Evolutionary conservation across 1,140 invertebrate genomes (phyloP).

Genomic region (Calycopis cecrops): DNA sequence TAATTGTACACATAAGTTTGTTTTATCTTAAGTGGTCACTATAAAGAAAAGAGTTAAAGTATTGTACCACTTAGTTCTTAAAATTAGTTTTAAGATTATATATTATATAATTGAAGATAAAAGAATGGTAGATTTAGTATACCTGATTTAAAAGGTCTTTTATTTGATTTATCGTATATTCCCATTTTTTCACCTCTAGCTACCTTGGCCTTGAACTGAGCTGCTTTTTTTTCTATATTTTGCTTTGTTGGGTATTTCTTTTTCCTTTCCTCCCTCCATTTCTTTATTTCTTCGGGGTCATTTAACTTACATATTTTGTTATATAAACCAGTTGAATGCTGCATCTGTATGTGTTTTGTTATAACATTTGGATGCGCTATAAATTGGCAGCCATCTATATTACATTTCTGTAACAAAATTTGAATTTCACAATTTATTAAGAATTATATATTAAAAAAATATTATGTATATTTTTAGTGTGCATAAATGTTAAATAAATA

Average conservation of each 20-base stretch:
- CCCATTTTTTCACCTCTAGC: constrained; percentile 82
- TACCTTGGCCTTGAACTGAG: constrained; percentile 79
- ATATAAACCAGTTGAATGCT: constrained; percentile 87
- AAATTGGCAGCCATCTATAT: constrained; percentile 88
- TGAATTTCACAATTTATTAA: neutral
- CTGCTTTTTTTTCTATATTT: constrained; percentile 81
- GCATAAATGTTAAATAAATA: too few relatives aligned
- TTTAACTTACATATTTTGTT: constrained; percentile 83
- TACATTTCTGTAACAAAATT: constrained; percentile 76
- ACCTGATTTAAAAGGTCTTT: constrained; percentile 30
- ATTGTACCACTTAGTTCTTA: too few relatives aligned
- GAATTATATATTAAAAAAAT: too few relatives aligned
- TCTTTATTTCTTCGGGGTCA: constrained; percentile 86
- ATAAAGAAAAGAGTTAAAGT: too few relatives aligned
- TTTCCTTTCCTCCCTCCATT: constrained; percentile 88
- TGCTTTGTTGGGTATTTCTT: constrained; percentile 82
- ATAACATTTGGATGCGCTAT: constrained; percentile 86
- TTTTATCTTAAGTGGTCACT: too few relatives aligned
- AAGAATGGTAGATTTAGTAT: too few relatives aligned
- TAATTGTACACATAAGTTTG: too few relatives aligned
- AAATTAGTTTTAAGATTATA: too few relatives aligned
- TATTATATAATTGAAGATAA: too few relatives aligned
- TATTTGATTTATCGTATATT: constrained; percentile 46
- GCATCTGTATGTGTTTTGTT: constrained; percentile 86
- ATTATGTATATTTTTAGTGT: too few relatives aligned